These are phyloP conservation scores for Taenaris catops DNA, from an alignment of 2,888 invertebrate species.

Conservation along the genomic window DNA sequence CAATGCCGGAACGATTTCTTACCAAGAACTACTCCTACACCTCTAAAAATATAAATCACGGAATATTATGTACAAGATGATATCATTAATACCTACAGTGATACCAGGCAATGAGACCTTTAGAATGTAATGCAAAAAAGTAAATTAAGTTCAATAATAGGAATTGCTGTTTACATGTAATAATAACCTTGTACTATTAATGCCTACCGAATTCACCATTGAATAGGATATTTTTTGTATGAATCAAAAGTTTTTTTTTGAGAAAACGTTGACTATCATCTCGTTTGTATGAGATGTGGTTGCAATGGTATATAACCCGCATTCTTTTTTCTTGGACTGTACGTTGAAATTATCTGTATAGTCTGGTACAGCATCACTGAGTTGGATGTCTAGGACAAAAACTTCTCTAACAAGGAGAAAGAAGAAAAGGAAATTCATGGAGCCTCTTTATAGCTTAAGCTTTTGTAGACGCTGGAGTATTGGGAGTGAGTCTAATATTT, in stretches of 20 bases:
- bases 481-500: too few species aligned
- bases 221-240: slow-evolving; percentile 10
- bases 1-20: slow-evolving; percentile 27
- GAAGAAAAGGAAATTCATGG: too few species aligned
- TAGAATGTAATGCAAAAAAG: slow-evolving; percentile 5
- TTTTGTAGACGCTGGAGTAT: too few species aligned
- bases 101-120: slow-evolving; percentile 8
- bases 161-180: slow-evolving; percentile 9
- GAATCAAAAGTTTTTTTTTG: slow-evolving; percentile 3
- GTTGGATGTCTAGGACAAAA: too few species aligned
- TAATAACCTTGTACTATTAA: slow-evolving; percentile 9
- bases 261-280: too few species aligned
- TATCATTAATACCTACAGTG: slow-evolving; percentile 13
- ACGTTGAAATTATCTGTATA: too few species aligned
- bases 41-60: slow-evolving; percentile 9
- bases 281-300: too few species aligned
- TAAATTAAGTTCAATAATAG: slow-evolving; percentile 14
- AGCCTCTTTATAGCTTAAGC: too few species aligned
- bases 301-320: too few species aligned
- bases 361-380: too few species aligned
- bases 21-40: slow-evolving; percentile 27
- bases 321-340: too few species aligned
- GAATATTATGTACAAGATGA: slow-evolving; percentile 13
- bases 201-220: slow-evolving; percentile 1
- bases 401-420: too few species aligned